Evolutionary conservation across 2,888 invertebrate genomes (phyloP).

Genomic region (Orthosia cruda): DNA sequence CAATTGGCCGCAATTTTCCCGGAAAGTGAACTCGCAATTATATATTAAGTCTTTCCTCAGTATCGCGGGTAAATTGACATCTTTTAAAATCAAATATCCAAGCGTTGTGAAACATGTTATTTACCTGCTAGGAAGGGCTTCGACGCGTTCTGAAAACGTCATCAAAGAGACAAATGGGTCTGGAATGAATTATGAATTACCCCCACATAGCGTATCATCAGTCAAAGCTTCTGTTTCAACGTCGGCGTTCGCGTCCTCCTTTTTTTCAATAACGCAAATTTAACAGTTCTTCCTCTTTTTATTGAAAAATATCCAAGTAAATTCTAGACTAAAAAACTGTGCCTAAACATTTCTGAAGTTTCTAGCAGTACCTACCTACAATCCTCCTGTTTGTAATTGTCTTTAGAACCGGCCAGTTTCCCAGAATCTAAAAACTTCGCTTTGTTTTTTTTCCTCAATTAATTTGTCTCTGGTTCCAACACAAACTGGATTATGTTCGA

Average conservation of each 20-base stretch:
- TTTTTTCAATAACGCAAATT: slow-evolving; percentile 49
- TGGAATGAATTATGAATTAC: slow-evolving; percentile 62
- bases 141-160: too few relatives aligned
- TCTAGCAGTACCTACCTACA: background rate
- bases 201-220: slow-evolving; percentile 54
- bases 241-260: slow-evolving; percentile 28
- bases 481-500: slow-evolving; percentile 30
- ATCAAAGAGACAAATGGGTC: slow-evolving; percentile 49
- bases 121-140: too few relatives aligned
- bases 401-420: slow-evolving; percentile 19
- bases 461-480: slow-evolving; percentile 35
- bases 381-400: slow-evolving; percentile 33
- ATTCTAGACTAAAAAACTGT: background rate
- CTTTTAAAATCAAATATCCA: slow-evolving; percentile 39
- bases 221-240: slow-evolving; percentile 56
- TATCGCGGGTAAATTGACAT: slow-evolving; percentile 44
- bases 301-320: slow-evolving; percentile 17
- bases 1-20: slow-evolving; percentile 76
- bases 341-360: background rate
- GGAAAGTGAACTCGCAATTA: slow-evolving; percentile 70
- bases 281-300: slow-evolving; percentile 27
- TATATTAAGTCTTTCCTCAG: slow-evolving; percentile 64
- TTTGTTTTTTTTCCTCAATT: slow-evolving; percentile 33
- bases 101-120: slow-evolving; percentile 24
- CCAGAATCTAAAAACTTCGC: slow-evolving; percentile 12